phyloP scores from a whole-genome alignment of 1,140 invertebrate genomes.

The Chironomus striatipennis region DNA sequence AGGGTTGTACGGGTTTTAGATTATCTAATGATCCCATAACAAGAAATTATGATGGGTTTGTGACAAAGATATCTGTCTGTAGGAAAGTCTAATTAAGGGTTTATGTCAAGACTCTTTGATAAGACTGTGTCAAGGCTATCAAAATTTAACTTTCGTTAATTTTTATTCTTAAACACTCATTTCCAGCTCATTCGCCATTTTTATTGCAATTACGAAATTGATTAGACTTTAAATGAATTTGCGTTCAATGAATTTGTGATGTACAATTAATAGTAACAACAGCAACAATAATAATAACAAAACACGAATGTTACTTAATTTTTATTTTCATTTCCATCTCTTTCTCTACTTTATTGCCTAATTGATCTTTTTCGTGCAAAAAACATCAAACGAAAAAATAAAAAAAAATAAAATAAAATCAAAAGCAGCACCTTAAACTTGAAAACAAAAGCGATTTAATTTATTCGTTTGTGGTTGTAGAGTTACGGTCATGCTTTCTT shows the following conservation, averaged over 20 bases:
- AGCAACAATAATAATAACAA: neutral
- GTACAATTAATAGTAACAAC: neutral
- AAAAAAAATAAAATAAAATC: no score
- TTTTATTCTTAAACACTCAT: no score
- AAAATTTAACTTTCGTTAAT: no score
- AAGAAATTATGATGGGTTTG: no score
- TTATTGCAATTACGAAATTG: slow-evolving; percentile 1
- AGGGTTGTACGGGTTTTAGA: no score
- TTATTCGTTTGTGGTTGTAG: neutral
- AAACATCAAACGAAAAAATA: neutral
- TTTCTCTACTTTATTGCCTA: neutral
- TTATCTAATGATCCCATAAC: no score
- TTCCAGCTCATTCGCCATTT: neutral
- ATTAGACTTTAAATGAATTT: neutral
- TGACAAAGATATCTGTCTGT: no score
- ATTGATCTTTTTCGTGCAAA: neutral
- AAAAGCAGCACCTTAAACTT: neutral
- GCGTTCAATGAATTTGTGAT: neutral
- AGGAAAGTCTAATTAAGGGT: no score
- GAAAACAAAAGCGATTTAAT: slow-evolving; percentile 3
- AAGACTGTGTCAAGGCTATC: no score
- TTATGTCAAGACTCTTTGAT: no score
- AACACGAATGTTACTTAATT: neutral
- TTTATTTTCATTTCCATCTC: neutral
- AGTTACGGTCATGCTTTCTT: slow-evolving; percentile 12